Evolutionary conservation across 2,888 invertebrate species (phyloP).

Genomic region (Netelia inedita): DNA sequence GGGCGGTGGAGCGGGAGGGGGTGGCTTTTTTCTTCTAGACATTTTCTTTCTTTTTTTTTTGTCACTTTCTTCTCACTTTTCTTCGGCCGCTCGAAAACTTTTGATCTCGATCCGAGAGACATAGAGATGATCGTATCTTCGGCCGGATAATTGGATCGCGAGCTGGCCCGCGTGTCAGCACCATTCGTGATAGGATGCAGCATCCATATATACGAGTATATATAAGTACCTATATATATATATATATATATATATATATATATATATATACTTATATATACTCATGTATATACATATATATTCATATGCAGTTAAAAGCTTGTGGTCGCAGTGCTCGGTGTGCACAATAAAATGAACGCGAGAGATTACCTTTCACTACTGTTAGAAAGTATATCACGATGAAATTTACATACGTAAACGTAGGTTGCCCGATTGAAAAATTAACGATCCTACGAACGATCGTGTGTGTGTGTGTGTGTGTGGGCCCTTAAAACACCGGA

Average conservation of each 20-base stretch:
- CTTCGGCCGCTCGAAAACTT: slow-evolving; percentile 60
- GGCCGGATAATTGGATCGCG: slow-evolving; percentile 69
- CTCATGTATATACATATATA: not conserved
- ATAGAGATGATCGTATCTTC: slow-evolving; percentile 63
- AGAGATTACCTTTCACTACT: slow-evolving; percentile 72
- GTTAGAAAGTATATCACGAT: slow-evolving; percentile 68
- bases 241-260: not conserved
- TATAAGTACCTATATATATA: not conserved
- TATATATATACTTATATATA: not conserved
- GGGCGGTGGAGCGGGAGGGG: too few species aligned
- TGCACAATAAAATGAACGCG: slow-evolving; percentile 59
- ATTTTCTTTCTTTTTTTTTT: slow-evolving; percentile 24
- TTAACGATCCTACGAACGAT: not conserved
- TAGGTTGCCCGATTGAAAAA: not conserved
- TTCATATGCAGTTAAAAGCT: slow-evolving; percentile 3
- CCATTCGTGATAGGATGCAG: slow-evolving; percentile 63
- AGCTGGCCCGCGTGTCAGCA: slow-evolving; percentile 63
- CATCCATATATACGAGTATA: not conserved
- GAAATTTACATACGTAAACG: not conserved
- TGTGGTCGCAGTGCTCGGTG: slow-evolving; percentile 33
- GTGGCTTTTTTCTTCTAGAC: slow-evolving; percentile 17
- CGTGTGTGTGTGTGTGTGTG: not conserved
- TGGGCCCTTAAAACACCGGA: too few species aligned
- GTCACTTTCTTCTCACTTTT: slow-evolving; percentile 67
- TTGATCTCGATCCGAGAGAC: slow-evolving; percentile 64